Evolutionary conservation across 1,140 invertebrate species (phyloP), one percentile per base, ranked within the genome.

Genomic region (Drosophila aff.): DNA sequence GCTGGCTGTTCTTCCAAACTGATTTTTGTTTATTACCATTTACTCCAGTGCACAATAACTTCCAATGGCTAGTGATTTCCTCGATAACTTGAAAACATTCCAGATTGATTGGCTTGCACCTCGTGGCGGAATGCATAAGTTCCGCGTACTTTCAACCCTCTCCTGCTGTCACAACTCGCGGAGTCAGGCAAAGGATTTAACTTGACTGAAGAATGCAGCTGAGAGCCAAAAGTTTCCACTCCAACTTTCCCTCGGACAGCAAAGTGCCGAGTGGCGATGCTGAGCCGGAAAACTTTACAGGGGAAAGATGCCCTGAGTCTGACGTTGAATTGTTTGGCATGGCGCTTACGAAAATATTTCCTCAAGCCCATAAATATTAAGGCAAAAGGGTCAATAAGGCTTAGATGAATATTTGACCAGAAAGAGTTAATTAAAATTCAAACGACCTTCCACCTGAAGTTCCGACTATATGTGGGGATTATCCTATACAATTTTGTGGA

Each of bases 161-260:
- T 55, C 9, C 26, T 52, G 41, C 44, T 57, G 63, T 57, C 74
- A 61, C 55, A 58, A 57, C 49, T 26, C 18, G 43, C 41, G 16
- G 49, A 76, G 73, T 67, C 62, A 66, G 52, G 55, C 62, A 16
- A 53, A 47, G 28, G 72, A 41, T 46, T 76, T 72, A 47, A 59
- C 55, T 77, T 26, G 23, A 68, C 43, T 62, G 36, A 40, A 57
- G 53, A 57, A 55, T 61, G 75, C 63, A 77, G 74, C 75, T 77
- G 74, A 68, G 75, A 76, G 74, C 75, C 74, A 61, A 68, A 77
- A 77, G 36, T 77, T 77, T 77, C 15, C n/a, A 36, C 43, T 77
- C n/a, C 36, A 77, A 76, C 63, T 75, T 75, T 64, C 44, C 44
- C 50, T 44, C 52, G 43, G 64, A 68, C 57, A 49, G 63, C 47